Evolutionary conservation across 64 coral and sea anemone species (phyloP).

Genomic region (Exaiptasia diaphana): DNA sequence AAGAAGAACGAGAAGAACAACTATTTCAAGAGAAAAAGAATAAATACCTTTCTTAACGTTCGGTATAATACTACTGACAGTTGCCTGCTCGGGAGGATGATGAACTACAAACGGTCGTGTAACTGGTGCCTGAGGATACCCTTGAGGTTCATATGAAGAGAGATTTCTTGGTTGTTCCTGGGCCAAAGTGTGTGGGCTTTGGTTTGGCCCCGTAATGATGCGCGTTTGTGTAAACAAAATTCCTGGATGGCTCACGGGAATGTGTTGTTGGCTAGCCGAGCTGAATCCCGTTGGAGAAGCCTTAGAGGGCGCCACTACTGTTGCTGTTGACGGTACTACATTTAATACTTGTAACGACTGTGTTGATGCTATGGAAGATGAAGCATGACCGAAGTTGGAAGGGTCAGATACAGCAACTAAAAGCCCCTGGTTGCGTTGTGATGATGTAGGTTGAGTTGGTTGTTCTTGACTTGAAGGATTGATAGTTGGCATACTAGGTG

Average conservation of each 20-base stretch:
- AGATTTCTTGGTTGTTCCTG: background rate
- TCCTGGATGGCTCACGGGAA: constrained; percentile 3
- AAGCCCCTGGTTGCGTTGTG: background rate
- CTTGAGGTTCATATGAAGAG: background rate
- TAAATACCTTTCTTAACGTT: background rate
- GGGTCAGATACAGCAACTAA: background rate
- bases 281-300: no score
- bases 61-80: background rate
- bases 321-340: no score
- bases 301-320: no score
- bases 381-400: no score
- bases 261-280: background rate
- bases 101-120: background rate
- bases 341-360: no score
- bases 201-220: background rate
- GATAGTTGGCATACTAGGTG: background rate
- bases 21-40: background rate
- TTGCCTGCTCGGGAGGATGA: background rate
- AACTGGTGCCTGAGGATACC: background rate
- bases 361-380: no score
- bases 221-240: background rate
- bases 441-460: background rate
- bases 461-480: background rate
- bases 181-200: background rate
- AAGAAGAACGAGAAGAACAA: no score